Conservation (phyloP, 2,888 invertebrate species). For the Myopa tessellatipennis region DNA sequence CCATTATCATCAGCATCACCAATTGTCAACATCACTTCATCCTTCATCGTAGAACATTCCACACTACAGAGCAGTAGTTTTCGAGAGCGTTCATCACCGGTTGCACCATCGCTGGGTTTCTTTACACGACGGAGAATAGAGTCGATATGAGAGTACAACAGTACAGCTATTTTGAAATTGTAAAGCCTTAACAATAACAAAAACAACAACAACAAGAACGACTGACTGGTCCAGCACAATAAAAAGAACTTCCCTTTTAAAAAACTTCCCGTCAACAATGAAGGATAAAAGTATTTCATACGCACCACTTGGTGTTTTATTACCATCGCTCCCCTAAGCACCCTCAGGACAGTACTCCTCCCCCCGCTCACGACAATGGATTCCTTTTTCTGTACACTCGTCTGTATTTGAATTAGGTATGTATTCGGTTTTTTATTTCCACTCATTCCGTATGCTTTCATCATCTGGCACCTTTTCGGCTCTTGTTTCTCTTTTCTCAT, state of each 20-base stretch:
- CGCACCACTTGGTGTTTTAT: constrained; percentile 5
- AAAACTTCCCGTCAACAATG: constrained; percentile 17
- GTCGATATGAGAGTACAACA: no score
- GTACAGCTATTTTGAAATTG: background rate
- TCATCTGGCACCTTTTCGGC: constrained; percentile 18
- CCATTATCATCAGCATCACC: no score
- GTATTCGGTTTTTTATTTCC: constrained; percentile 6
- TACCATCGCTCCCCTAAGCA: background rate
- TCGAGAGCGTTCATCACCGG: no score
- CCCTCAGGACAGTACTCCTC: background rate
- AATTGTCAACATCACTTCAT: no score
- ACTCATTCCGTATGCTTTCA: background rate
- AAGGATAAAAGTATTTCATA: background rate
- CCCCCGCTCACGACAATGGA: background rate
- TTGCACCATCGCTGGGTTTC: no score
- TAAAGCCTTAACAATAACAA: background rate
- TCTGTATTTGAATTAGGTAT: constrained; percentile 5
- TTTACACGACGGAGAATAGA: no score
- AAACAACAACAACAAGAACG: background rate
- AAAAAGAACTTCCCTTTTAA: constrained; percentile 14
- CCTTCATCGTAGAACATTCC: no score
- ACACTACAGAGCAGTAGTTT: no score
- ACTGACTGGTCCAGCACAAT: background rate
- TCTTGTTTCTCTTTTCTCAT: background rate
- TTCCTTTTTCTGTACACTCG: background rate